Evolutionary conservation across 1,140 invertebrate genomes (phyloP), one percentile per base, ranked within the genome.

Genomic region (Trissolcus basalis): DNA sequence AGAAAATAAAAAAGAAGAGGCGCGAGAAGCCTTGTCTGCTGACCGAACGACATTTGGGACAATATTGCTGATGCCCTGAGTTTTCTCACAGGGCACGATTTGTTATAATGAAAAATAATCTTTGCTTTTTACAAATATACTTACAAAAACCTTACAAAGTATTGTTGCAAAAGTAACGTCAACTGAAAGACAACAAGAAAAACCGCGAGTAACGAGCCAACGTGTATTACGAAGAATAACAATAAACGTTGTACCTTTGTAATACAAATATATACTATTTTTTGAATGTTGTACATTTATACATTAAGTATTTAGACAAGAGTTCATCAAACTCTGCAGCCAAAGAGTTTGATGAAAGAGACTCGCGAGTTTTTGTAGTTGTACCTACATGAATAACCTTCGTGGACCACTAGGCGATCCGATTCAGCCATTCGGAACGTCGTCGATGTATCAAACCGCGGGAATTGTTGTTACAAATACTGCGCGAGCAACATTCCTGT

Each of bases 21-120:
- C 19, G 70, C 67, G 0, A 49, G 10, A 14, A 43, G 35, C 55
- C 64, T 80, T 80, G 82, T 82, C 84, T 87, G 86, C 85, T 85
- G 77, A 82, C 63, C 54, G 77, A 78, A 79, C 80, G 85, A 86
- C 83, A 84, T 56, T 80, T 74, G 49, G 78, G 85, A 87, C 86
- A 87, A 87, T 87, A 87, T 77, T 75, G 50, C 49, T 55, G 41
- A 70, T 47, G 64, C 15, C 54, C 44, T 53, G 15, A 45, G 12
- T 44, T 44, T 44, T n/a, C 4, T 44, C 13, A n/a, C 39, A 44
- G 12, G 12, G 12, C 2, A 19, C 16, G 9, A 39, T 3, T 39
- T 39, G 36, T 39, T 39, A n/a, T 11, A 9, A 35, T 10, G 33
- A 35, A 35, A 35, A n/a, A n/a, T n/a, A n/a, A 27, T 27, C 19